phyloP scores from a whole-genome alignment of 2,113 vertebrate genomes.

The Cheirogaleus medius region DNA sequence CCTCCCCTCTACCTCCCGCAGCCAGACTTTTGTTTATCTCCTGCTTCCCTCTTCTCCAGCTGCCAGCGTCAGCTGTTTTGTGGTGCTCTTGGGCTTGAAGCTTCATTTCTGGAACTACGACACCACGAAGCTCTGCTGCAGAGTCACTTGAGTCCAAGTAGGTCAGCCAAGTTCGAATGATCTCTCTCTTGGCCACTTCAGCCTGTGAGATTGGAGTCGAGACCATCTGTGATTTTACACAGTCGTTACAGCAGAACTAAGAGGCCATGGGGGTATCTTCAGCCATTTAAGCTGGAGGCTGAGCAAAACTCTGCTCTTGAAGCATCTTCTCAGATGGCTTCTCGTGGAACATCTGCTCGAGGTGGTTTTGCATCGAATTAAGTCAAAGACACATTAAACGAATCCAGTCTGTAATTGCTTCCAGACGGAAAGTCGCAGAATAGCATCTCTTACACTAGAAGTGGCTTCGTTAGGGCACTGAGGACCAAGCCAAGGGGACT shows the following conservation, averaged over 20 bases:
- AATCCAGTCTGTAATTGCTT: neutral
- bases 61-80: neutral
- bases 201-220: slow-evolving; percentile 41
- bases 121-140: slow-evolving; percentile 41
- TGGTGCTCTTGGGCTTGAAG: neutral
- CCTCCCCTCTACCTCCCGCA: neutral
- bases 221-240: slow-evolving; percentile 66
- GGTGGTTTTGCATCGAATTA: slow-evolving; percentile 54
- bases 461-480: neutral
- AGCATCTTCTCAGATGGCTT: neutral
- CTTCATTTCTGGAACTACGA: slow-evolving; percentile 38
- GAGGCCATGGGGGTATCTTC: neutral
- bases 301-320: neutral
- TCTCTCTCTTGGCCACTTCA: slow-evolving; percentile 63
- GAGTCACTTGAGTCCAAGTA: slow-evolving; percentile 74
- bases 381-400: neutral
- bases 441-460: neutral
- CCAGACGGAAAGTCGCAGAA: neutral
- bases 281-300: neutral
- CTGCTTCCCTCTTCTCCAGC: neutral
- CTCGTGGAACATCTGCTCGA: neutral
- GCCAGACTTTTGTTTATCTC: neutral
- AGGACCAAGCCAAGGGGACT: neutral
- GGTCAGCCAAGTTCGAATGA: slow-evolving; percentile 73
- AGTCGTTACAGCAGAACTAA: neutral